phyloP scores from a whole-genome alignment of 2,888 invertebrate species.

The Allygus modestus region DNA sequence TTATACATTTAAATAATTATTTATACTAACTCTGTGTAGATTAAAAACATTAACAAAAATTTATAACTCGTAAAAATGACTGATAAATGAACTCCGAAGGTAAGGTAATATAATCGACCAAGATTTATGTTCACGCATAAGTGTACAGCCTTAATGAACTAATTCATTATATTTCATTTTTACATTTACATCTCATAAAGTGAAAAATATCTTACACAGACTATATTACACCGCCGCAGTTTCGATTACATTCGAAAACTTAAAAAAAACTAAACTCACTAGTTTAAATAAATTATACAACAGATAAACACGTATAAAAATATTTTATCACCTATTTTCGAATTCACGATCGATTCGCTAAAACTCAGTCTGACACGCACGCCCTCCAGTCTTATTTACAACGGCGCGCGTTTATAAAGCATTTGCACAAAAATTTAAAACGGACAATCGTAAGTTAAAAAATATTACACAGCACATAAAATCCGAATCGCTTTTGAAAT shows the following conservation, averaged over 20 bases:
- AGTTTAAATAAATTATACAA: slow-evolving; percentile 58
- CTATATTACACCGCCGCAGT: slow-evolving; percentile 53
- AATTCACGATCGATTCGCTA: slow-evolving; percentile 39
- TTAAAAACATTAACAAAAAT: slow-evolving; percentile 58
- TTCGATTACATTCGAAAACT: slow-evolving; percentile 49
- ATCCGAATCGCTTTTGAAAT: slow-evolving; percentile 20
- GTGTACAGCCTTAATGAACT: slow-evolving; percentile 51
- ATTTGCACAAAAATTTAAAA: slow-evolving; percentile 26
- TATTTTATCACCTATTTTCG: slow-evolving; percentile 49
- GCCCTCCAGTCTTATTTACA: slow-evolving; percentile 28
- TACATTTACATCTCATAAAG: slow-evolving; percentile 46
- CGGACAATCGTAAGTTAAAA: neutral
- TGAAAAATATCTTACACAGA: slow-evolving; percentile 58
- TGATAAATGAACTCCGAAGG: slow-evolving; percentile 39
- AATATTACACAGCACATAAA: slow-evolving; percentile 40
- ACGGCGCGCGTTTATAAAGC: neutral
- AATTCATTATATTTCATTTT: slow-evolving; percentile 57
- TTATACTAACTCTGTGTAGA: slow-evolving; percentile 49
- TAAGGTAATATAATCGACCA: slow-evolving; percentile 53
- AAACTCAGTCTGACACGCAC: slow-evolving; percentile 30
- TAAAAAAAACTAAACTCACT: slow-evolving; percentile 55
- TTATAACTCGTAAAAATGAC: slow-evolving; percentile 57
- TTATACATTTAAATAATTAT: slow-evolving; percentile 59
- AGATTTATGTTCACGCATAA: slow-evolving; percentile 41
- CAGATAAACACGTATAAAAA: slow-evolving; percentile 58